A percentile compares a stretch with the other conserved stretches of the same genome.
Evolutionary conservation across 2,113 vertebrate genomes (phyloP).

Genomic region (Gymnocephalus cernua): DNA sequence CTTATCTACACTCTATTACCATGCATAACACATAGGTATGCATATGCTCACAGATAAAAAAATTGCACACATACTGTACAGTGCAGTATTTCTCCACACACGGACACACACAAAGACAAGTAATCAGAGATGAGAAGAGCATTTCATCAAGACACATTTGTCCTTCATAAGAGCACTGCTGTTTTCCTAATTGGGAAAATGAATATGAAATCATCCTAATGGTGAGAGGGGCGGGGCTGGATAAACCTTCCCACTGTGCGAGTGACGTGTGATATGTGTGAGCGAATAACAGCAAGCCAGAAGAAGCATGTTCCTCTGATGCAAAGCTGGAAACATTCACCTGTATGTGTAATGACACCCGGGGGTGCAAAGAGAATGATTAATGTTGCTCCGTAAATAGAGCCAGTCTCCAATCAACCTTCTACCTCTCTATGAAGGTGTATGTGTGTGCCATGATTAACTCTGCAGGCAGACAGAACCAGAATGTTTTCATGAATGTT

Average conservation of each 20-base stretch:
- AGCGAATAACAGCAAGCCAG: neutral
- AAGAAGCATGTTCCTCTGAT: neutral
- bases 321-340: conserved; percentile 29
- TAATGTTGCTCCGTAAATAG: conserved; percentile 50
- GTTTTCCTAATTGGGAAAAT: conserved; percentile 46
- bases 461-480: conserved; percentile 18
- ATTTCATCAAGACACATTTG: conserved; percentile 28
- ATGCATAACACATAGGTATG: neutral
- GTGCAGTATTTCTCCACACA: neutral
- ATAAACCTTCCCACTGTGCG: neutral
- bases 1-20: neutral
- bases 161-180: conserved; percentile 27
- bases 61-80: neutral
- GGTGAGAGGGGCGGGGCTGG: neutral
- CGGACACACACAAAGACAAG: neutral
- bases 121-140: conserved; percentile 34
- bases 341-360: conserved; percentile 29
- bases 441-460: conserved; percentile 21
- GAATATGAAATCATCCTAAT: conserved; percentile 29
- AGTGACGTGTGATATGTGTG: conserved; percentile 16
- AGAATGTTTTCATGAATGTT: neutral
- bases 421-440: conserved; percentile 10
- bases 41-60: neutral
- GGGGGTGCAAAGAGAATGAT: conserved; percentile 20
- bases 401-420: conserved; percentile 35